phyloP scores from a whole-genome alignment of 2,113 vertebrate species.

The Emydocephalus ijimae region DNA sequence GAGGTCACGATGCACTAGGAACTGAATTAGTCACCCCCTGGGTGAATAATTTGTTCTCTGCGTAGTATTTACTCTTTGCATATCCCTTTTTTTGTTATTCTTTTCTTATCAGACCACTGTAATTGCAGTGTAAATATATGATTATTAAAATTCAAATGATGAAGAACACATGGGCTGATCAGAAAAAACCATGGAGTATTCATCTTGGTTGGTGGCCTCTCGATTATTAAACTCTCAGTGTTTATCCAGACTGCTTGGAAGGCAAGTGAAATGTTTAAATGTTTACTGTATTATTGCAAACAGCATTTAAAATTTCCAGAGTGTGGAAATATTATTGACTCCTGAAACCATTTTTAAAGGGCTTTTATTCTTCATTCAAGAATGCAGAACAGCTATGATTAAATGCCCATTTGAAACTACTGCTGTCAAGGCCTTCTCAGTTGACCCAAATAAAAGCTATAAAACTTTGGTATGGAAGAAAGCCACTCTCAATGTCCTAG shows the following conservation, averaged over 20 bases:
- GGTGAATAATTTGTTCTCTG: neutral
- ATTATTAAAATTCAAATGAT: slow-evolving; percentile 4
- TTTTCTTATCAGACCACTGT: slow-evolving; percentile 19
- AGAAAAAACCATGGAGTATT: neutral
- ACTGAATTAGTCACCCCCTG: neutral
- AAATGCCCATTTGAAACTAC: slow-evolving; percentile 3
- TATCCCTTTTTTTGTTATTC: neutral
- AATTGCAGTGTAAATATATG: slow-evolving; percentile 18
- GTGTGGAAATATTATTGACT: slow-evolving; percentile 60
- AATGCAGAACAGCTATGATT: slow-evolving; percentile 23
- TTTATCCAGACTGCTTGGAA: slow-evolving; percentile 27
- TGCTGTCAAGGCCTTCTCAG: neutral
- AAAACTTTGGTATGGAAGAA: neutral
- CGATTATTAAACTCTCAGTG: slow-evolving; percentile 41
- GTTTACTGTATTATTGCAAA: slow-evolving; percentile 58
- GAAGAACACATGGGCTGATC: neutral
- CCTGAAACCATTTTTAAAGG: slow-evolving; percentile 46
- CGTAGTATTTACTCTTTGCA: neutral
- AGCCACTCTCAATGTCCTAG: neutral
- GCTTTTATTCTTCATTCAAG: slow-evolving; percentile 48
- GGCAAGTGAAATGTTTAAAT: slow-evolving; percentile 46
- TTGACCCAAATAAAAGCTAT: neutral
- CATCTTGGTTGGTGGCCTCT: slow-evolving; percentile 5
- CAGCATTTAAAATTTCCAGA: slow-evolving; percentile 53
- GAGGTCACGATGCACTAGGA: slow-evolving; percentile 2